Conservation (phyloP, 2,797 vertebrate species). For the Acanthornis magna region DNA sequence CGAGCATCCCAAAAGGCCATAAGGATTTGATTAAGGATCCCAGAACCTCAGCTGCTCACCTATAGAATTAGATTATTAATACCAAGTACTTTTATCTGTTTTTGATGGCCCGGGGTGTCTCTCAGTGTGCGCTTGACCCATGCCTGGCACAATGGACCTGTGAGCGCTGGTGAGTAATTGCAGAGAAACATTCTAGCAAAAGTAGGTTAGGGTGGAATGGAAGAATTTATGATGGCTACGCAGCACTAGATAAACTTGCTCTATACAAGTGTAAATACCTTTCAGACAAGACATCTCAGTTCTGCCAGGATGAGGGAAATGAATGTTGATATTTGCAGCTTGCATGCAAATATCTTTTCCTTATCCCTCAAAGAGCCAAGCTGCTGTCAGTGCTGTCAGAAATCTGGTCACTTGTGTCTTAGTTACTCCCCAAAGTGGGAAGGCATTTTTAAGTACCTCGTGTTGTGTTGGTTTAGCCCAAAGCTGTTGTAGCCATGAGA, state of each 20-base stretch:
- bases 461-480: background rate
- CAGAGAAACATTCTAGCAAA: background rate
- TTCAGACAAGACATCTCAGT: background rate
- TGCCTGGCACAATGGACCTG: background rate
- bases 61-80: background rate
- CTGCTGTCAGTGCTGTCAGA: background rate
- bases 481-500: background rate
- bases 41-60: background rate
- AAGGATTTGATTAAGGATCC: background rate
- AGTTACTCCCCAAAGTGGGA: background rate
- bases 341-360: background rate
- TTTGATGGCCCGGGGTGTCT: background rate
- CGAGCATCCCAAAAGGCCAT: background rate
- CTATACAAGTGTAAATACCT: constrained; percentile 25
- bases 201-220: background rate
- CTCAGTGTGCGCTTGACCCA: background rate
- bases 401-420: background rate
- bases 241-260: background rate
- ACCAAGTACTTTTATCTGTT: background rate
- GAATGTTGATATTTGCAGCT: constrained; percentile 3
- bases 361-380: background rate
- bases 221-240: constrained; percentile 6
- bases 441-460: background rate
- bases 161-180: background rate
- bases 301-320: background rate